A percentile compares a stretch with the other conserved stretches of the same genome.
These are phyloP conservation scores for Corythornis leucogaster DNA, from an alignment of 2,797 vertebrate species.

Conservation along the genomic window DNA sequence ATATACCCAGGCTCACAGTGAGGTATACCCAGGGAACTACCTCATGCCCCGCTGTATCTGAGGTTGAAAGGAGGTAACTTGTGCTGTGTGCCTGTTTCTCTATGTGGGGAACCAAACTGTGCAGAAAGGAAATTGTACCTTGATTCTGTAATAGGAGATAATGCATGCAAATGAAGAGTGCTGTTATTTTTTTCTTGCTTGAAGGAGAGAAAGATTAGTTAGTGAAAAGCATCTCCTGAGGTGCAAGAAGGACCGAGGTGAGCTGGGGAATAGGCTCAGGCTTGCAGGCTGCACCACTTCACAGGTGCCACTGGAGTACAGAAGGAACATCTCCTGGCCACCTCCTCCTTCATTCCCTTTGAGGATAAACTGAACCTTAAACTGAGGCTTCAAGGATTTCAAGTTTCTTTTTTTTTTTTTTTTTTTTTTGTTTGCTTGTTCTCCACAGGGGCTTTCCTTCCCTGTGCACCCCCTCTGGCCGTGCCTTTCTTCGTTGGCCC, in stretches of 20 bases:
- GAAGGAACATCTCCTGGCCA: not conserved
- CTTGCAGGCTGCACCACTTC: not conserved
- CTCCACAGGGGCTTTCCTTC: not conserved
- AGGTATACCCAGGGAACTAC: not conserved
- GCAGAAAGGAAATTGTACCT: not conserved
- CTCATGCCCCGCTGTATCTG: not conserved
- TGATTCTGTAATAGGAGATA: not conserved
- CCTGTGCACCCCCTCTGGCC: too few species aligned
- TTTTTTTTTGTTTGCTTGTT: not conserved
- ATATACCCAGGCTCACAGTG: not conserved
- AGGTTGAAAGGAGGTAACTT: not conserved
- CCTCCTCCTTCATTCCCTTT: not conserved
- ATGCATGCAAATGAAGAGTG: not conserved
- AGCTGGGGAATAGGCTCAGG: not conserved
- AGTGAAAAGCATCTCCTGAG: not conserved
- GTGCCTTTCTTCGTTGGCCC: too few species aligned
- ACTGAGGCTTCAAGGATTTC: not conserved
- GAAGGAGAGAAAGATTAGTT: not conserved
- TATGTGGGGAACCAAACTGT: not conserved
- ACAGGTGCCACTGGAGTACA: not conserved
- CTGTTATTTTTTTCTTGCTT: not conserved
- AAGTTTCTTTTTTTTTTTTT: not conserved
- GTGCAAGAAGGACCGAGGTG: not conserved
- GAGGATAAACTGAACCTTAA: not conserved
- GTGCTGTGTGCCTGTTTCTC: not conserved